Evolutionary conservation across 2,797 vertebrate species (phyloP).

Genomic region (Hybognathus amarus): DNA sequence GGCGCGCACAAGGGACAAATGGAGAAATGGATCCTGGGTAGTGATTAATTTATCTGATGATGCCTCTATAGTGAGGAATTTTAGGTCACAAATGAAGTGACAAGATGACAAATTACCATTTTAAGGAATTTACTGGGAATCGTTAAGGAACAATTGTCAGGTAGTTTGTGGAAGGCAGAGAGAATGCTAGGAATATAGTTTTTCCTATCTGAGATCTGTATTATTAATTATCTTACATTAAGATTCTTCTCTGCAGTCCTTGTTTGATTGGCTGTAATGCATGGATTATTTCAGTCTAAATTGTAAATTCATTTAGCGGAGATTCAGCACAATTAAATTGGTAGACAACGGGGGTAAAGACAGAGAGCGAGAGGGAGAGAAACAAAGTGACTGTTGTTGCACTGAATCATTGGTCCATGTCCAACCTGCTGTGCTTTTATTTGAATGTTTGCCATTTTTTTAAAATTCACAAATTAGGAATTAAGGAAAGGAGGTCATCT

Average conservation of each 20-base stretch:
- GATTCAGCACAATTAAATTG: conserved; percentile 88
- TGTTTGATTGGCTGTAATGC: conserved; percentile 86
- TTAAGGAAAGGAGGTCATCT: neutral
- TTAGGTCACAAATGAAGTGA: conserved; percentile 99
- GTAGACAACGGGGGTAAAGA: conserved; percentile 75
- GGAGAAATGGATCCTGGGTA: conserved; percentile 99
- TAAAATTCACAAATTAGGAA: conserved; percentile 53
- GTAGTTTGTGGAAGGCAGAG: conserved; percentile 96
- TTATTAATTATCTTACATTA: conserved; percentile 90
- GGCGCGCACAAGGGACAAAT: conserved; percentile 99
- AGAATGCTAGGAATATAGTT: conserved; percentile 91
- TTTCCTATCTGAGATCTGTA: conserved; percentile 86
- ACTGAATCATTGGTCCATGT: conserved; percentile 83
- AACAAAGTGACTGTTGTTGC: conserved; percentile 73
- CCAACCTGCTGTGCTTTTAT: conserved; percentile 83
- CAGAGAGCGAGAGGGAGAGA: conserved; percentile 79
- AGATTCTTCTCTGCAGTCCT: conserved; percentile 86
- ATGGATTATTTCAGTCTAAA: conserved; percentile 88
- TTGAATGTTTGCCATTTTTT: conserved; percentile 84
- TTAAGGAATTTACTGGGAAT: conserved; percentile 99
- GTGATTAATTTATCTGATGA: conserved; percentile 99
- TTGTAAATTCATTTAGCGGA: conserved; percentile 85
- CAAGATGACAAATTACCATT: conserved; percentile 99
- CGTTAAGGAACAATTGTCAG: conserved; percentile 99
- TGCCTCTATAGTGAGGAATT: conserved; percentile 99